Percentiles rank a stretch among this genome's conserved stretches.
phyloP scores from a whole-genome alignment of 2,797 vertebrate species.

The Nothura maculosa region DNA sequence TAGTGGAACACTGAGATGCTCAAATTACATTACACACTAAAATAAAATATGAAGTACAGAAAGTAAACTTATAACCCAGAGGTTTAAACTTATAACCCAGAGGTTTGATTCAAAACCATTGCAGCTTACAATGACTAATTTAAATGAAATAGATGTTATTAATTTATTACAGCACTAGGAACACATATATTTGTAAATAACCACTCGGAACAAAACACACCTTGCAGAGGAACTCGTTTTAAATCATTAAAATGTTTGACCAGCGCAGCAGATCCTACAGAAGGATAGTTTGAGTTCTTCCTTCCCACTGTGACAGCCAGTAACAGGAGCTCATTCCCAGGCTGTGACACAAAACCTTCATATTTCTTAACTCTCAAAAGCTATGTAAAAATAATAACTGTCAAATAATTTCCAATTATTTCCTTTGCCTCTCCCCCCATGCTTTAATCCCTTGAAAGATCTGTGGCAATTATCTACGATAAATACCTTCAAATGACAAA shows the following conservation, averaged over 20 bases:
- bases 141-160: background rate
- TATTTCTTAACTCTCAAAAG: background rate
- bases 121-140: background rate
- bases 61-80: background rate
- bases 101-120: background rate
- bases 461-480: background rate
- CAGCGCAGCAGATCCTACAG: background rate
- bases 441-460: background rate
- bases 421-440: too few species aligned
- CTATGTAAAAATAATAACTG: background rate
- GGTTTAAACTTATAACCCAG: background rate
- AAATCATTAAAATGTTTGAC: background rate
- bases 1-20: accelerated
- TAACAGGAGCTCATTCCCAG: background rate
- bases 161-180: background rate
- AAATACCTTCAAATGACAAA: background rate
- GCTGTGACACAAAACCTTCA: background rate
- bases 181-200: background rate
- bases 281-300: background rate
- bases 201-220: background rate
- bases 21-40: background rate
- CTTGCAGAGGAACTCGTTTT: background rate
- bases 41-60: background rate
- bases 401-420: background rate
- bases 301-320: background rate